Percentiles rank a stretch among this genome's conserved stretches.
phyloP scores from a whole-genome alignment of 1,140 invertebrate species.

The Cyclina sinensis region DNA sequence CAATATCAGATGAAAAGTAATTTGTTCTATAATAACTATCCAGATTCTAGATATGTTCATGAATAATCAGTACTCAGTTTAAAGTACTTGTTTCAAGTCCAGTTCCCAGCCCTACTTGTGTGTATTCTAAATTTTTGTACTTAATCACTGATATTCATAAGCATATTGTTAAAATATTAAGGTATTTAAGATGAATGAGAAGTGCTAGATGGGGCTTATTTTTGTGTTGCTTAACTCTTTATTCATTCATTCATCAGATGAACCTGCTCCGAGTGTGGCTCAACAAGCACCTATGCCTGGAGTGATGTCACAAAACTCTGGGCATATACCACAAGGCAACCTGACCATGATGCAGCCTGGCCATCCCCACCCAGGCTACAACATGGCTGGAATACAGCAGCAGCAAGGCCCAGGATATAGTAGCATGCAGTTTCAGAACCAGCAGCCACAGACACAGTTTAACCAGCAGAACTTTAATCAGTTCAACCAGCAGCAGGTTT shows the following conservation, averaged over 20 bases:
- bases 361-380: conserved; percentile 49
- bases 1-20: too few relatives aligned
- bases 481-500: conserved; percentile 34
- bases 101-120: too few relatives aligned
- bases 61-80: too few relatives aligned
- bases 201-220: too few relatives aligned
- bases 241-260: conserved; percentile 44
- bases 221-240: too few relatives aligned
- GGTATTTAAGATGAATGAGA: too few relatives aligned
- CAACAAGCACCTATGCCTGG: conserved; percentile 34
- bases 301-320: conserved; percentile 47
- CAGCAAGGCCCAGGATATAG: conserved; percentile 28
- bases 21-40: too few relatives aligned
- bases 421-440: conserved; percentile 40
- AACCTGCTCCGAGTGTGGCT: not conserved
- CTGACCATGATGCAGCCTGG: conserved; percentile 54
- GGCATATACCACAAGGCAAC: not conserved
- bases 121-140: too few relatives aligned
- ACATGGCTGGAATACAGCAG: conserved; percentile 55
- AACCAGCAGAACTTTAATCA: conserved; percentile 42
- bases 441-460: conserved; percentile 44
- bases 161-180: too few relatives aligned
- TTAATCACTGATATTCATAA: too few relatives aligned
- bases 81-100: too few relatives aligned
- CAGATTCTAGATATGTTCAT: too few relatives aligned